phyloP scores from a whole-genome alignment of 2,797 vertebrate species.

The Crocodylus rhombifer region DNA sequence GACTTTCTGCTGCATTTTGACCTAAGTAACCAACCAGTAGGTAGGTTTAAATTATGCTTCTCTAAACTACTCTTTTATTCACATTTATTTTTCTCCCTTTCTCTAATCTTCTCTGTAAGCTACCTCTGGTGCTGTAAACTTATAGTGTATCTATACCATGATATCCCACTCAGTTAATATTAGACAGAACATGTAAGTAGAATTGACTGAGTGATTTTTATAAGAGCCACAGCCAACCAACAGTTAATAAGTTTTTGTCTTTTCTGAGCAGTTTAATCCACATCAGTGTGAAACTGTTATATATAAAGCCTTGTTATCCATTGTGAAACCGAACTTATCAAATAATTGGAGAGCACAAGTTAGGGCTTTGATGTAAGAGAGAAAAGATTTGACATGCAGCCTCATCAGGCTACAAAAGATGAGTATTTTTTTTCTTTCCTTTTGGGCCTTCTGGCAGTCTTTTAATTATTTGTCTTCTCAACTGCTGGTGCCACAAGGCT shows the following conservation, averaged over 20 bases:
- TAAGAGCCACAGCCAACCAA: not conserved
- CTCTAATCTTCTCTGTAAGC: not conserved
- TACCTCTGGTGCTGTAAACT: not conserved
- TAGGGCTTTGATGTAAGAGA: slow-evolving; percentile 20
- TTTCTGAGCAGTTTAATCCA: not conserved
- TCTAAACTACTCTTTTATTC: not conserved
- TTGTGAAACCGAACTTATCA: slow-evolving; percentile 14
- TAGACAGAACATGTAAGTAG: not conserved
- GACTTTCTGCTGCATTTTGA: not conserved
- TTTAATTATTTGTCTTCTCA: slow-evolving; percentile 24
- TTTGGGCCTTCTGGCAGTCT: not conserved
- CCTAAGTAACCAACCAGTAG: not conserved
- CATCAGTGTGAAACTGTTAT: not conserved
- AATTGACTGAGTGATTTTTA: not conserved
- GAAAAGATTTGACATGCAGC: not conserved
- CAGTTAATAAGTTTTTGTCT: not conserved
- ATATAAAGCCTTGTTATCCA: not conserved
- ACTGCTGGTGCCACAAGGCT: not conserved
- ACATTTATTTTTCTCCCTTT: not conserved
- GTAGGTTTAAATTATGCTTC: not conserved
- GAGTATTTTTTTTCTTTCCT: not conserved
- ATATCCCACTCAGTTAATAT: not conserved
- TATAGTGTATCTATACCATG: not conserved
- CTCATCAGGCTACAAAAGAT: not conserved
- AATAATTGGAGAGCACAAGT: slow-evolving; percentile 11